A percentile compares a stretch with the other conserved stretches of the same genome.
Evolutionary conservation across 2,113 vertebrate species (phyloP).

Genomic region (Atherinomorus stipes): DNA sequence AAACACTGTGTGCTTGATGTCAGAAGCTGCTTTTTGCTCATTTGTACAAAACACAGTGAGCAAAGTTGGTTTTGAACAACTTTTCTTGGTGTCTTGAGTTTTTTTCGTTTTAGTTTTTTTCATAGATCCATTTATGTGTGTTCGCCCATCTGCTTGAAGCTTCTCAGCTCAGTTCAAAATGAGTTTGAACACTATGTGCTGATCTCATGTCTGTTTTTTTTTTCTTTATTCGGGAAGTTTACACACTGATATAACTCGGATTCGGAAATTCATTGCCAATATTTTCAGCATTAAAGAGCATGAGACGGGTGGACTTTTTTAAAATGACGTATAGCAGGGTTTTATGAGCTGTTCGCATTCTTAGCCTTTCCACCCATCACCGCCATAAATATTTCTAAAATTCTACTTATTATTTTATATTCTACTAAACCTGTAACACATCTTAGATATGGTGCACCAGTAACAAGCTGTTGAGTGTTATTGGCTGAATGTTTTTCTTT

Average conservation of each 20-base stretch:
- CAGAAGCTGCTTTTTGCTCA: constrained; percentile 15
- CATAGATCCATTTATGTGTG: constrained; percentile 3
- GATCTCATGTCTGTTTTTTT: constrained; percentile 15
- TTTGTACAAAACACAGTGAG: constrained; percentile 5
- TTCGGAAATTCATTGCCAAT: constrained; percentile 37
- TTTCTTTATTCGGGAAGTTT: constrained; percentile 5
- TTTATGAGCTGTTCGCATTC: constrained; percentile 12
- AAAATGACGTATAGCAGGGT: constrained; percentile 17
- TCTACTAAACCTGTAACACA: constrained; percentile 3
- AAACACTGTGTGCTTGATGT: constrained; percentile 4
- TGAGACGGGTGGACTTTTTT: background rate
- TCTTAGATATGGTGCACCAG: background rate
- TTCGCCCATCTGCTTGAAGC: constrained; percentile 10
- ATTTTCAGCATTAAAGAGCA: constrained; percentile 33
- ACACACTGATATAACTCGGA: background rate
- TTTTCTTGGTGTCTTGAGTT: background rate
- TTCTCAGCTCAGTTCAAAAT: constrained; percentile 12
- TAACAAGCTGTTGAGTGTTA: constrained; percentile 10
- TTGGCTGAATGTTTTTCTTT: constrained; percentile 14
- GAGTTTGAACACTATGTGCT: constrained; percentile 22
- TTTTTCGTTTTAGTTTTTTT: constrained; percentile 4
- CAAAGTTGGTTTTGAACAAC: constrained; percentile 17
- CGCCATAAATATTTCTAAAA: constrained; percentile 18
- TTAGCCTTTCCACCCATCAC: constrained; percentile 11
- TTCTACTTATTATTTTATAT: background rate